Percentiles rank a stretch among this genome's conserved stretches.
Evolutionary conservation across 2,113 vertebrate species (phyloP).

Genomic region (Ploceus nigricollis): DNA sequence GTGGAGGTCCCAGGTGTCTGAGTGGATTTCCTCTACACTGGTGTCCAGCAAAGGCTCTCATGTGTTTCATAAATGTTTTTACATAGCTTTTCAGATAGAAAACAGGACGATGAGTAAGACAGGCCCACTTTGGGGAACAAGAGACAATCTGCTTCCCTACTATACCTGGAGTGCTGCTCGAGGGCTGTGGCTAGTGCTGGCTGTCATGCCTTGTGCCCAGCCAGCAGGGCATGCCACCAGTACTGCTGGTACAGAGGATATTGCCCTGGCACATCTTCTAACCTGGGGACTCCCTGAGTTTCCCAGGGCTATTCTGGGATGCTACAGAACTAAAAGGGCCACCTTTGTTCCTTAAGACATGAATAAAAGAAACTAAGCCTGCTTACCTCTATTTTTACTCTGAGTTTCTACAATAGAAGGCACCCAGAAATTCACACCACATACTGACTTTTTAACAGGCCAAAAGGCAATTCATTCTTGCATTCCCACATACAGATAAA

Average conservation of each 20-base stretch:
- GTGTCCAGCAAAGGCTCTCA: neutral
- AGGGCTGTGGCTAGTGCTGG: neutral
- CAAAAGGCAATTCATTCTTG: neutral
- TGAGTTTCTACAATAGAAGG: neutral
- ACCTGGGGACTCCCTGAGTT: neutral
- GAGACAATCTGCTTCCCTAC: neutral
- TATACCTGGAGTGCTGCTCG: neutral
- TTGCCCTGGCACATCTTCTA: neutral
- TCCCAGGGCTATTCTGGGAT: neutral
- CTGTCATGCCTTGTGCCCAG: neutral
- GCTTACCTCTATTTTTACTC: neutral
- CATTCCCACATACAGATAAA: neutral
- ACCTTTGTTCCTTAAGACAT: neutral
- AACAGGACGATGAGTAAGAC: neutral
- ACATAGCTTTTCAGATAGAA: neutral
- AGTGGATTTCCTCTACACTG: neutral
- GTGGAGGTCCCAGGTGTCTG: neutral
- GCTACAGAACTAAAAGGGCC: neutral
- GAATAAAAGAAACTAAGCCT: neutral
- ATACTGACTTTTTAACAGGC: neutral
- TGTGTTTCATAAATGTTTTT: neutral
- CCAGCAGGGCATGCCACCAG: neutral
- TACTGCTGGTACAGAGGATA: neutral
- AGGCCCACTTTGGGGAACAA: neutral
- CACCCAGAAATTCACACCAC: neutral